Conservation (phyloP, 1,140 invertebrate genomes). For the Steinernema feltiae region DNA sequence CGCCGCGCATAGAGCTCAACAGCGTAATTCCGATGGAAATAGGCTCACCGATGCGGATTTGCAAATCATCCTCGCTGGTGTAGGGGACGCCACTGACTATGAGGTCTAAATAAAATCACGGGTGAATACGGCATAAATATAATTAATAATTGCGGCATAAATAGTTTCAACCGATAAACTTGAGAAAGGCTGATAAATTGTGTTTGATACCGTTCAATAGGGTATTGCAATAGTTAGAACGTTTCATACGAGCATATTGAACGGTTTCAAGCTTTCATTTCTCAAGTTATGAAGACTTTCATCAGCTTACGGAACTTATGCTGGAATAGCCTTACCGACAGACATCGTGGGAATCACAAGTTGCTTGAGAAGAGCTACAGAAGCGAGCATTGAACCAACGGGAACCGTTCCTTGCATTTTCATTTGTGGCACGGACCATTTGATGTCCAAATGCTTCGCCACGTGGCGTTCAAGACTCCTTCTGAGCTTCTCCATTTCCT, state of each 20-base stretch:
- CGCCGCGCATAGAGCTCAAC: constrained; percentile 34
- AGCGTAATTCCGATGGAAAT: constrained; percentile 33
- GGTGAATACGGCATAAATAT: too few relatives aligned
- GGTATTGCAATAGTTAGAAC: too few relatives aligned
- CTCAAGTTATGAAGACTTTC: too few relatives aligned
- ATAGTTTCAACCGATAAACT: too few relatives aligned
- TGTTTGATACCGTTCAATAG: too few relatives aligned
- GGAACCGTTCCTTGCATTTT: constrained; percentile 49
- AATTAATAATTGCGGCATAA: too few relatives aligned
- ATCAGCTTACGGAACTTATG: too few relatives aligned
- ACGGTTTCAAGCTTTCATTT: too few relatives aligned
- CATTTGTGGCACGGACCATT: constrained; percentile 47
- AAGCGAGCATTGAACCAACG: constrained; percentile 51
- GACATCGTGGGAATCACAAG: constrained; percentile 51
- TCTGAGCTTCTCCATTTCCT: constrained; percentile 51
- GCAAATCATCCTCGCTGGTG: constrained; percentile 46
- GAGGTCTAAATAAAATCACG: constrained; percentile 20
- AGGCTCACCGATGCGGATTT: constrained; percentile 42
- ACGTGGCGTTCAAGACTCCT: constrained; percentile 46
- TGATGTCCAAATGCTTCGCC: constrained; percentile 51
- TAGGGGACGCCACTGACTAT: constrained; percentile 38
- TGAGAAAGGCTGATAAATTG: too few relatives aligned
- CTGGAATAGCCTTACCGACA: constrained; percentile 41
- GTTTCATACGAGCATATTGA: too few relatives aligned
- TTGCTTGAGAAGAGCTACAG: constrained; percentile 56